Conservation (phyloP, 2,888 invertebrate genomes). For the Deroplatys truncata region DNA sequence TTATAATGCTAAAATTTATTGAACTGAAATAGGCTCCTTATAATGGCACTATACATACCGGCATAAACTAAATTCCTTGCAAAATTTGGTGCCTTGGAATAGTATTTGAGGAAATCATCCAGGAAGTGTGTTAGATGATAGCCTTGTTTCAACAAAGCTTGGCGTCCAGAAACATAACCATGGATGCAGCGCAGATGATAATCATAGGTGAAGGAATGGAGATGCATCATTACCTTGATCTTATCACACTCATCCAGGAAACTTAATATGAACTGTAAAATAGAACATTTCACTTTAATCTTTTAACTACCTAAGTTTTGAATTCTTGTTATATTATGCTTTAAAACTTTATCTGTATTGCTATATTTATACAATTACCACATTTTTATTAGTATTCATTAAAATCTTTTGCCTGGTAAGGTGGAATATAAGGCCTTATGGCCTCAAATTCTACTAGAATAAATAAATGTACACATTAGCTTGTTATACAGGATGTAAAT, state of each 20-base stretch:
- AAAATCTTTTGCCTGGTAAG: not conserved
- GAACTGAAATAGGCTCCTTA: not conserved
- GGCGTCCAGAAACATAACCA: conserved; percentile 57
- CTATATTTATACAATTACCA: no score
- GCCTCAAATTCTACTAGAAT: no score
- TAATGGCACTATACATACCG: conserved; percentile 46
- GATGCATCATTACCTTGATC: conserved; percentile 65
- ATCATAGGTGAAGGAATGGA: conserved; percentile 75
- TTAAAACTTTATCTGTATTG: no score
- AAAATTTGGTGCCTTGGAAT: conserved; percentile 71
- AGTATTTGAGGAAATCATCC: conserved; percentile 72
- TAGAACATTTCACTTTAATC: conserved; percentile 24
- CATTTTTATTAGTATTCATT: no score
- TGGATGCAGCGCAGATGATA: conserved; percentile 67
- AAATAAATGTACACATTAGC: no score
- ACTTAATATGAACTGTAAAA: conserved; percentile 54
- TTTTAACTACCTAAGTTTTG: conserved; percentile 1
- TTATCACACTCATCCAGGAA: conserved; percentile 66
- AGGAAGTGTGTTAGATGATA: conserved; percentile 71
- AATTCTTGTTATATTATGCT: no score
- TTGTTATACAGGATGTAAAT: no score
- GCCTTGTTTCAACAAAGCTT: conserved; percentile 51
- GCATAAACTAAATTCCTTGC: conserved; percentile 67
- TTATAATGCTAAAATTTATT: not conserved
- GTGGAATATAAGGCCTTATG: no score